These are phyloP conservation scores for Aricia agestis DNA, from an alignment of 1,140 invertebrate genomes.

Conservation along the genomic window DNA sequence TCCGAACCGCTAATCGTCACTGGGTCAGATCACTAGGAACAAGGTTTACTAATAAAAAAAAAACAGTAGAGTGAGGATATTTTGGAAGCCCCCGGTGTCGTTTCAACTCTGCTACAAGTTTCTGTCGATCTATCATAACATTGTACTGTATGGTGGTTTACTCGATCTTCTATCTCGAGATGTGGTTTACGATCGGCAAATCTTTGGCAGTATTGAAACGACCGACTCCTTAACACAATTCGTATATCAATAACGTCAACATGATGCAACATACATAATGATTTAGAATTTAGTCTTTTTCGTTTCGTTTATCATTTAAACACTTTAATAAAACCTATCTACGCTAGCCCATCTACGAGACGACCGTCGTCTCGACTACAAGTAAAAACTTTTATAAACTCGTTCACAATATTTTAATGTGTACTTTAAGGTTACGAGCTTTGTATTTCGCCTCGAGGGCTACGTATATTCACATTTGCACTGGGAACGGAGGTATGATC, in stretches of 20 bases:
- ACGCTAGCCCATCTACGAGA: constrained; percentile 73
- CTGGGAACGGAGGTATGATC: constrained; percentile 29
- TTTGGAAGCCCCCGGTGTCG: neutral
- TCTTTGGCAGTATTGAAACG: neutral
- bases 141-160: neutral
- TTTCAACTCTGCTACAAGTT: neutral
- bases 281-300: constrained; percentile 74
- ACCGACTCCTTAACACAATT: constrained; percentile 38
- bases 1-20: constrained; percentile 1
- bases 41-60: neutral
- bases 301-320: constrained; percentile 73
- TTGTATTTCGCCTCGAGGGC: constrained; percentile 24
- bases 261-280: constrained; percentile 68
- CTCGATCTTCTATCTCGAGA: neutral
- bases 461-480: constrained; percentile 16
- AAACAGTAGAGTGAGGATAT: neutral
- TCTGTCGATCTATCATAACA: neutral
- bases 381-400: constrained; percentile 67
- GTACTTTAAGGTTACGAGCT: constrained; percentile 29
- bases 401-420: constrained; percentile 43
- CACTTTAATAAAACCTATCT: constrained; percentile 68
- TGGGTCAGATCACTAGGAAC: neutral
- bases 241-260: constrained; percentile 67
- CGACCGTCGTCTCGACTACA: constrained; percentile 57
- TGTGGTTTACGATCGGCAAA: neutral